Evolutionary conservation across 2,888 invertebrate species (phyloP), one percentile per base, ranked within the genome.

Genomic region (Xanthia icteritia): DNA sequence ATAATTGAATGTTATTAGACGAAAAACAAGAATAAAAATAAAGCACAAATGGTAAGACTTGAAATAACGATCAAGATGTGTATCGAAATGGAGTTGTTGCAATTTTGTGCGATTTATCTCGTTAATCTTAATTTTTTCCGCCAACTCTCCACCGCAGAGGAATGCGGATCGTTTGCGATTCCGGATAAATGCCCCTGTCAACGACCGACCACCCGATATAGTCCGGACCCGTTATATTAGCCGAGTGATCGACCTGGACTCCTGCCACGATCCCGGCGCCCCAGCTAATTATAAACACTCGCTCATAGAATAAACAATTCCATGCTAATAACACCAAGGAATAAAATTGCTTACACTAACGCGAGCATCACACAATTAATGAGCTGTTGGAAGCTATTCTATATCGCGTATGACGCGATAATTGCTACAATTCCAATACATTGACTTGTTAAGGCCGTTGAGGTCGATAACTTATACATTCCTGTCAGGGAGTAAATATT

Each of bases 221-320:
- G 94, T 93, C 91, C 88, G 93, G 90, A 93, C 93, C 94, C 94
- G 95, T 94, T 96, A 92, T 87, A 90, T 88, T 91, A 94, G 93
- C 95, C 95, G 95, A 96, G 94, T 95, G 96, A 95, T 95, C 96
- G 95, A 95, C 93, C 95, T 96, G 96, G 96, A 94, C 95, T 94
- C 91, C 92, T 95, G 96, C 96, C 95, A 95, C 93, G 91, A 92
- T 92, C 93, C 92, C 92, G 92, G 92, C 94, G 93, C 93, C 92
- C 77, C 86, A 86, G 91, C 94, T 96, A 95, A 96, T 95, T 95
- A 95, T 95, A 95, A 91, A 91, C 91, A 87, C 89, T 84, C 85
- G 87, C 88, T 89, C 91, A 92, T 87, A 93, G 91, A 90, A 95
- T 92, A 93, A 91, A 91, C 92, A 91, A 89, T 92, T 91, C 87